Evolutionary conservation across 2,797 vertebrate species (phyloP).

Genomic region (Uromys caudimaculatus): DNA sequence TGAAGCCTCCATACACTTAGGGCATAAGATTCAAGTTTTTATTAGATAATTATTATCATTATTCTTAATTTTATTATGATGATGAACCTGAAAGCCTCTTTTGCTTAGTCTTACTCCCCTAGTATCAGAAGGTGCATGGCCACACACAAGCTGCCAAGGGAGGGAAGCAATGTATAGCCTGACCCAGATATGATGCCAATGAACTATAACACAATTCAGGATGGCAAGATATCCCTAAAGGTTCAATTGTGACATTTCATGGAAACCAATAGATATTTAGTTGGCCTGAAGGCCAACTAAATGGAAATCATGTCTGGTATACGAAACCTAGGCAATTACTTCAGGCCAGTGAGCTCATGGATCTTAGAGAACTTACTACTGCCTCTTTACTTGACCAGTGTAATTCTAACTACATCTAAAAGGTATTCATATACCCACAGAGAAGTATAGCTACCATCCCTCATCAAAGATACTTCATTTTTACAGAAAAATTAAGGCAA

Average conservation of each 20-base stretch:
- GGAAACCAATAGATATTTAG: not conserved
- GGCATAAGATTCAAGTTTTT: not conserved
- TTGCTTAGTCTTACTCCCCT: not conserved
- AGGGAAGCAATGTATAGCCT: not conserved
- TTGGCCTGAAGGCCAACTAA: not conserved
- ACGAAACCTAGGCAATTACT: not conserved
- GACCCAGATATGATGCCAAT: not conserved
- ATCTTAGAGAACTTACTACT: not conserved
- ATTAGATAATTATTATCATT: not conserved
- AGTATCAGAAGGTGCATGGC: not conserved
- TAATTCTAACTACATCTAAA: not conserved
- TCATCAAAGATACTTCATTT: not conserved
- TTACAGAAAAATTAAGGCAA: not conserved
- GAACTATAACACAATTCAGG: not conserved
- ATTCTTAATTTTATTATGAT: not conserved
- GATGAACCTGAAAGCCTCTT: not conserved
- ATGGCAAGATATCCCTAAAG: not conserved
- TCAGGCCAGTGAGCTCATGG: not conserved
- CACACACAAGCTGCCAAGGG: not conserved
- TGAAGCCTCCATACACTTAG: not conserved
- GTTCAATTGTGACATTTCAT: not conserved
- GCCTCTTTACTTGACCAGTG: not conserved
- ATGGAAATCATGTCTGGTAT: too few relatives aligned
- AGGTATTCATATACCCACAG: not conserved
- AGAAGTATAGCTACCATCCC: not conserved